Percentiles rank a stretch among this genome's conserved stretches.
phyloP scores from a whole-genome alignment of 2,113 vertebrate species.

The Columba janthina region DNA sequence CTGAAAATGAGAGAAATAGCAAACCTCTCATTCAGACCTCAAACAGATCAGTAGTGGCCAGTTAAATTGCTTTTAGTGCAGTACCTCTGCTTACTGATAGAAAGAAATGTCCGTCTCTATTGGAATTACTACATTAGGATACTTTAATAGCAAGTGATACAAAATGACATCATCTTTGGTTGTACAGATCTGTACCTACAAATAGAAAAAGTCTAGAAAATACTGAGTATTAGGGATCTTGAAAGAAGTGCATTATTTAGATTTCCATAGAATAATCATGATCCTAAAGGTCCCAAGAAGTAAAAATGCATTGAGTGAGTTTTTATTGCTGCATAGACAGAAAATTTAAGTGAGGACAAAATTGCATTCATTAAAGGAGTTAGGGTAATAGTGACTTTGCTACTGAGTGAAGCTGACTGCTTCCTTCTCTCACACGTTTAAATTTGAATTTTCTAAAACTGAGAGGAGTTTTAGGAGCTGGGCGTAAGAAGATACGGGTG shows the following conservation, averaged over 20 bases:
- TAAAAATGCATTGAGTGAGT: fast-evolving
- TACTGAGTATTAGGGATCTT: neutral
- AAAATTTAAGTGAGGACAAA: neutral
- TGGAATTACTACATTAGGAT: neutral
- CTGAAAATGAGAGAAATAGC: neutral
- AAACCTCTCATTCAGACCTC: neutral
- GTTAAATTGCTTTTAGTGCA: neutral
- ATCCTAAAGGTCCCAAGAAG: neutral
- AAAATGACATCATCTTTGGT: neutral
- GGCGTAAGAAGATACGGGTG: neutral
- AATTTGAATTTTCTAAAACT: neutral
- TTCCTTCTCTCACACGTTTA: neutral
- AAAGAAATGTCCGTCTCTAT: neutral
- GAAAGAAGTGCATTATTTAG: neutral
- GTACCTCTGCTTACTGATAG: neutral
- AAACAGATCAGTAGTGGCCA: neutral
- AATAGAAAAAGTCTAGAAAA: neutral
- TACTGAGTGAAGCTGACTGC: neutral
- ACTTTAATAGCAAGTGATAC: neutral
- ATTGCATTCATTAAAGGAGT: neutral
- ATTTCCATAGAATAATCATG: neutral
- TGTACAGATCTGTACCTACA: neutral
- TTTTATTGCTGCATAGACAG: neutral
- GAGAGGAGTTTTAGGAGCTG: neutral
- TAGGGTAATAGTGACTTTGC: neutral